These are phyloP conservation scores for Tipula vernalis DNA, from an alignment of 2,888 invertebrate genomes.

Conservation along the genomic window DNA sequence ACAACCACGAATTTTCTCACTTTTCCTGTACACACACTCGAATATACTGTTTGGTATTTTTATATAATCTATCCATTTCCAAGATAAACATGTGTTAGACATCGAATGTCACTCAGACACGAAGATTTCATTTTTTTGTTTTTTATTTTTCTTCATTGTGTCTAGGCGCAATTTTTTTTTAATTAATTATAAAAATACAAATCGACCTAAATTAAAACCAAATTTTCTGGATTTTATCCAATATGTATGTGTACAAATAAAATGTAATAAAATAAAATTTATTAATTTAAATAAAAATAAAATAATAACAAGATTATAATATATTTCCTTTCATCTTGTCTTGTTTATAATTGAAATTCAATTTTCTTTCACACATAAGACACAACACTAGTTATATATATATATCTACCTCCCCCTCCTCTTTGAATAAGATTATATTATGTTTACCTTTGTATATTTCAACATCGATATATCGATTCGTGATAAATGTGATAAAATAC, in stretches of 20 bases:
- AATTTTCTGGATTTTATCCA: neutral
- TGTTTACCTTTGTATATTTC: neutral
- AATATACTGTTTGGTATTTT: neutral
- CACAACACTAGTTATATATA: neutral
- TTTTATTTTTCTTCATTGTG: neutral
- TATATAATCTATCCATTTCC: constrained; percentile 11
- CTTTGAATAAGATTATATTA: neutral
- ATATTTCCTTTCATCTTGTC: constrained; percentile 4
- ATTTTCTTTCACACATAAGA: neutral
- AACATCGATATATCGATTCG: neutral
- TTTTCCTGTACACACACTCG: neutral
- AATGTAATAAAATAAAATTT: neutral
- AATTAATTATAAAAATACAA: neutral
- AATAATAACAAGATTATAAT: neutral
- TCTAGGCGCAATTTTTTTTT: neutral
- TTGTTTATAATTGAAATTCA: constrained; percentile 4
- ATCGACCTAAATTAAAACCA: neutral
- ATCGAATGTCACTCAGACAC: constrained; percentile 25
- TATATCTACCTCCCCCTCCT: neutral
- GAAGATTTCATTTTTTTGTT: neutral
- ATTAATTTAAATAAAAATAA: neutral
- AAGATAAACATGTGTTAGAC: constrained; percentile 26
- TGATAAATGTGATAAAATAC: neutral
- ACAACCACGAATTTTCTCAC: neutral
- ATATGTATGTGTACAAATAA: neutral